Evolutionary conservation across 2,113 vertebrate genomes (phyloP).

Genomic region (Zapornia atra): DNA sequence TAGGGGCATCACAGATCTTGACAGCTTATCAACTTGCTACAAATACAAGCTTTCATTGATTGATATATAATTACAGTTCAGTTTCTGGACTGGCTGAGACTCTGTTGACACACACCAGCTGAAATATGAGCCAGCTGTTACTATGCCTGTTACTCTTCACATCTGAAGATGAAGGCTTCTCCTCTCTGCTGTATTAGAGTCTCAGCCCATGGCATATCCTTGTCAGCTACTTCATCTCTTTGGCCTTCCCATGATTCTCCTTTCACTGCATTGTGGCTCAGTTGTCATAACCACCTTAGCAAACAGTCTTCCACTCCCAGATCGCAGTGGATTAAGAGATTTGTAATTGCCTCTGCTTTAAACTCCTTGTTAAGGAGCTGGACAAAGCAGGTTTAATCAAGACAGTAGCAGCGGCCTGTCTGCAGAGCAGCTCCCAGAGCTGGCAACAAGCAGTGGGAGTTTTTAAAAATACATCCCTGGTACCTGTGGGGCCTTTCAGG

Average conservation of each 20-base stretch:
- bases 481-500: neutral
- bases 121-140: neutral
- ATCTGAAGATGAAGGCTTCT: neutral
- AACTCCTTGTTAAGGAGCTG: neutral
- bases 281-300: neutral
- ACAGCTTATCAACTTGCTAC: neutral
- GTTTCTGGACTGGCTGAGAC: neutral
- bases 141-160: neutral
- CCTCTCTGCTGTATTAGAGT: neutral
- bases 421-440: neutral
- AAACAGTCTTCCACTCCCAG: constrained; percentile 12
- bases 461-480: neutral
- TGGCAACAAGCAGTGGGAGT: neutral
- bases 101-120: neutral
- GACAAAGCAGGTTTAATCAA: neutral
- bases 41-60: neutral
- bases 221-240: neutral
- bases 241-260: neutral
- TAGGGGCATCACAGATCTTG: fast-evolving
- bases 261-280: neutral
- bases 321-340: constrained; percentile 3
- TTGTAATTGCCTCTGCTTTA: constrained; percentile 13
- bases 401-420: neutral
- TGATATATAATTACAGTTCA: neutral
- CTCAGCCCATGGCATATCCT: neutral